Conservation (phyloP, 2,888 invertebrate species). For the Monopis laevigella region DNA sequence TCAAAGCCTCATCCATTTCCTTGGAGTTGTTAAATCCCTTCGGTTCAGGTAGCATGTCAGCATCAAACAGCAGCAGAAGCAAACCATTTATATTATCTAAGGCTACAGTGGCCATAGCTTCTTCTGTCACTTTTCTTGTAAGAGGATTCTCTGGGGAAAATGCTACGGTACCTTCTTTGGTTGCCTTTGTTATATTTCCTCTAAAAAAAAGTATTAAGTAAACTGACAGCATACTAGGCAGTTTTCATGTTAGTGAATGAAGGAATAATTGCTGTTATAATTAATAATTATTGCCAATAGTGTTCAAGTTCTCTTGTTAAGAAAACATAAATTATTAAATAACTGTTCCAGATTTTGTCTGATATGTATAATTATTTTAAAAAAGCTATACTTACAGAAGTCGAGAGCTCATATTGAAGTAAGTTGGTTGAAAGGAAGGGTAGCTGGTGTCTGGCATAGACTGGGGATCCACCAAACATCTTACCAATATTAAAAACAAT, state of each 20-base stretch:
- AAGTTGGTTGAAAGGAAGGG: conserved; percentile 46
- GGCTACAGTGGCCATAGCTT: conserved; percentile 48
- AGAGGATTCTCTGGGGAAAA: conserved; percentile 54
- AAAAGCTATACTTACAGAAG: conserved; percentile 45
- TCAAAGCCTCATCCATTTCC: conserved; percentile 43
- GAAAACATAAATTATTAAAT: no score
- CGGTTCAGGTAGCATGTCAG: conserved; percentile 45
- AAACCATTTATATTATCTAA: conserved; percentile 48
- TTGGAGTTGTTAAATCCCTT: conserved; percentile 43
- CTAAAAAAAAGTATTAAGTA: conserved; percentile 32
- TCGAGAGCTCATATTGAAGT: conserved; percentile 45
- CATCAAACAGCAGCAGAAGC: conserved; percentile 40
- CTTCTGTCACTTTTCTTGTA: conserved; percentile 41
- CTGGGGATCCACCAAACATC: conserved; percentile 74
- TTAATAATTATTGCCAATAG: no score
- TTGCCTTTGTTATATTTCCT: conserved; percentile 44
- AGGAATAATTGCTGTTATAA: no score
- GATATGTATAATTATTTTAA: no score
- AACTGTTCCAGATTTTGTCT: not conserved
- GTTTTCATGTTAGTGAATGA: no score
- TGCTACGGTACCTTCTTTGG: conserved; percentile 46
- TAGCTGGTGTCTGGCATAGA: conserved; percentile 42
- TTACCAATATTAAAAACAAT: conserved; percentile 74
- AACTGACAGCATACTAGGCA: no score
- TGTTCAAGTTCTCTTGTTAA: no score